Conservation (phyloP, 2,113 vertebrate species). For the Willisornis vidua region DNA sequence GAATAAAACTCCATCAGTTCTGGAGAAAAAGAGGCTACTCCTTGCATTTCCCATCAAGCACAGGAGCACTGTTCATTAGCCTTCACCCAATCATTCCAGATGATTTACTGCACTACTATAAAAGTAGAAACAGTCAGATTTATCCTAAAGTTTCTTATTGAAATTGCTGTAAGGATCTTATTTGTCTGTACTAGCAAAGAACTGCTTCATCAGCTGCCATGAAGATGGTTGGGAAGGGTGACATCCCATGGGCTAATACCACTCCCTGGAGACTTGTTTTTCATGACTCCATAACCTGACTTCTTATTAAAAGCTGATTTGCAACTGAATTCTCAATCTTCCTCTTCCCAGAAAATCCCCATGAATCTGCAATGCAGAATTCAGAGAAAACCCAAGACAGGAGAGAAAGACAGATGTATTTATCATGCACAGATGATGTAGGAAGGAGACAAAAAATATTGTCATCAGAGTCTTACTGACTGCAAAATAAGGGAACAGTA, state of each 20-base stretch:
- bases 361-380: neutral
- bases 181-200: neutral
- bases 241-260: neutral
- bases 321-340: neutral
- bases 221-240: neutral
- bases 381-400: neutral
- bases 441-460: slow-evolving; percentile 59
- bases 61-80: neutral
- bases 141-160: neutral
- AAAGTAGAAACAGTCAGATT: neutral
- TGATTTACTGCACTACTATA: neutral
- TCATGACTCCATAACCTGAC: neutral
- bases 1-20: neutral
- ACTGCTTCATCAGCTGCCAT: neutral
- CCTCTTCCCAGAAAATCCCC: slow-evolving; percentile 19
- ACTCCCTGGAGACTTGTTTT: neutral
- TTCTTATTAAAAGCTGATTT: slow-evolving; percentile 3
- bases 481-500: slow-evolving; percentile 35
- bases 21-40: neutral
- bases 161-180: neutral
- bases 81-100: neutral
- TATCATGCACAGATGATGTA: slow-evolving; percentile 65
- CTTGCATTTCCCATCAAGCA: neutral
- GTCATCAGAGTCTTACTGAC: slow-evolving; percentile 35
- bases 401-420: slow-evolving; percentile 54